Percentiles rank a stretch among this genome's conserved stretches.
phyloP scores from a whole-genome alignment of 2,888 invertebrate species.

The Teleiodes luculella region DNA sequence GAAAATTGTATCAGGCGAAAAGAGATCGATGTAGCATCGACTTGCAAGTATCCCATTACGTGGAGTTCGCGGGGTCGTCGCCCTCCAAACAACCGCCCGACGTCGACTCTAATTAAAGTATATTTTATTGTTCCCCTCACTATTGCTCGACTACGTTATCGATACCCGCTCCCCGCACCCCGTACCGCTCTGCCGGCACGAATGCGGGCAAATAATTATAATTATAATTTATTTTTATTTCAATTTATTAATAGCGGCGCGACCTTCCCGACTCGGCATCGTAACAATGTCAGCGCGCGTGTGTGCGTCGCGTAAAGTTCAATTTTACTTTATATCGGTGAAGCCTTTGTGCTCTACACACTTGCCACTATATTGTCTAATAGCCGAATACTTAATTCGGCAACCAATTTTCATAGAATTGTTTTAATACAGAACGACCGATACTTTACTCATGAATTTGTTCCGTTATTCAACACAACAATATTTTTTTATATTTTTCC shows the following conservation, averaged over 20 bases:
- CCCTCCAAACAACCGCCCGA: constrained; percentile 33
- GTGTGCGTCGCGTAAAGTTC: background rate
- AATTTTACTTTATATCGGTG: background rate
- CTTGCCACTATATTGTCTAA: too few relatives aligned
- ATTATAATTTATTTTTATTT: constrained; percentile 70
- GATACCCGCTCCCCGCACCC: constrained; percentile 39
- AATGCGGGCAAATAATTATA: constrained; percentile 76
- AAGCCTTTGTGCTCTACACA: background rate
- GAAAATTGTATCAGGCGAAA: constrained; percentile 28
- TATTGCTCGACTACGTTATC: constrained; percentile 44
- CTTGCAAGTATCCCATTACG: constrained; percentile 35
- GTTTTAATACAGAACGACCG: too few relatives aligned
- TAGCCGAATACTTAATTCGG: too few relatives aligned
- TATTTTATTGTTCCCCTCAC: constrained; percentile 75
- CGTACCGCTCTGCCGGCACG: constrained; percentile 53
- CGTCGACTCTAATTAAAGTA: constrained; percentile 69
- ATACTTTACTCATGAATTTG: too few relatives aligned
- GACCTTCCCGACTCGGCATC: constrained; percentile 39
- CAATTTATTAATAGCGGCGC: constrained; percentile 53
- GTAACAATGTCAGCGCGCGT: constrained; percentile 37
- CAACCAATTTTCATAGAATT: too few relatives aligned
- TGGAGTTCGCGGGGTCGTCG: constrained; percentile 38
- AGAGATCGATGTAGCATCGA: constrained; percentile 33
- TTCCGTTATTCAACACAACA: too few relatives aligned
- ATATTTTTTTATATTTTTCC: too few relatives aligned